Evolutionary conservation across 2,797 vertebrate species (phyloP).

Genomic region (Acestrorhynchus altus): DNA sequence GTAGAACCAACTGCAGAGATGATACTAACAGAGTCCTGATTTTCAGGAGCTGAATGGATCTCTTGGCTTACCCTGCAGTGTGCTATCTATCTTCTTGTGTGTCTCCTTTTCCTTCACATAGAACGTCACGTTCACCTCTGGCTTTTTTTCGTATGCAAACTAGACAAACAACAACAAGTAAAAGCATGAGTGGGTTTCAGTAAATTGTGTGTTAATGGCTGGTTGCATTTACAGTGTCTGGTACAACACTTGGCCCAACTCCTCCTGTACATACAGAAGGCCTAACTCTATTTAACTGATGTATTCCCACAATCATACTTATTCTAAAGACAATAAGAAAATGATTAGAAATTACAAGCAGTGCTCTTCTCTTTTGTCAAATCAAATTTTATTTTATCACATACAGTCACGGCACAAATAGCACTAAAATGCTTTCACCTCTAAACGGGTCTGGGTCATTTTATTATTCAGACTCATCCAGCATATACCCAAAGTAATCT

Average conservation of each 20-base stretch:
- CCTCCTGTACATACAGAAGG: background rate
- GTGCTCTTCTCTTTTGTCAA: background rate
- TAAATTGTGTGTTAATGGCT: constrained; percentile 16
- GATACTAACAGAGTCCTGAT: background rate
- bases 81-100: constrained; percentile 89
- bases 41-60: background rate
- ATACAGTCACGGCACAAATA: background rate
- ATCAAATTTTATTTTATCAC: background rate
- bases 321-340: background rate
- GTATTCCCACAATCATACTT: background rate
- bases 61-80: constrained; percentile 81
- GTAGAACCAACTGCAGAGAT: background rate
- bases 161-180: constrained; percentile 59
- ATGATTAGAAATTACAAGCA: background rate
- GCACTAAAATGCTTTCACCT: too few species aligned
- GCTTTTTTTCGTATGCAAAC: constrained; percentile 85
- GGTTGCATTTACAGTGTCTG: background rate
- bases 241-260: background rate
- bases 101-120: constrained; percentile 80
- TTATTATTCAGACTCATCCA: background rate
- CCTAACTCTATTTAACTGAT: background rate
- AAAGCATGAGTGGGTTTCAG: constrained; percentile 3
- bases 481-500: background rate
- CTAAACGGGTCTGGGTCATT: background rate
- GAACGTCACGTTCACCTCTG: constrained; percentile 87